Evolutionary conservation across 2,888 invertebrate species (phyloP).

Genomic region (Pandemis heparana): DNA sequence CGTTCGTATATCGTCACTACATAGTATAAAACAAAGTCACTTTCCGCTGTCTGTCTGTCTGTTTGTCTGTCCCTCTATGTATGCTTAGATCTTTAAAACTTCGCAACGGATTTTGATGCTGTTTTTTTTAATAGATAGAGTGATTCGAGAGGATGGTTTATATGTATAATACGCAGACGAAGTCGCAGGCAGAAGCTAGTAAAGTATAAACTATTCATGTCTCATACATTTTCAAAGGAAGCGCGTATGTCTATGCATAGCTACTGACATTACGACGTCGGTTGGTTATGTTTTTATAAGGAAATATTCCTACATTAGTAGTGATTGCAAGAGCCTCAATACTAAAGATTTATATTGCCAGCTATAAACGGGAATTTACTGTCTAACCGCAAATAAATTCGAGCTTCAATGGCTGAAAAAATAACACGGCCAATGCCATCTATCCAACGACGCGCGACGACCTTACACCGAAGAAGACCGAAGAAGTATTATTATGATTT

Average conservation of each 20-base stretch:
- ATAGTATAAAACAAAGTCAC: too few species aligned
- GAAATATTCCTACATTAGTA: conserved; percentile 11
- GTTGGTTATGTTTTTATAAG: conserved; percentile 5
- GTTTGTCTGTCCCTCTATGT: too few species aligned
- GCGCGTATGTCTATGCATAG: conserved; percentile 15
- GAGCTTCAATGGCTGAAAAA: conserved; percentile 59
- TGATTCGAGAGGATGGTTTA: too few species aligned
- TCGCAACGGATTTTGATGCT: too few species aligned
- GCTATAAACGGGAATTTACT: conserved; percentile 72
- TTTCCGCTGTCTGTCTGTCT: too few species aligned
- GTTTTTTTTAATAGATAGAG: too few species aligned
- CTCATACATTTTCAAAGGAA: conserved; percentile 17
- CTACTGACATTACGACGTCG: background rate
- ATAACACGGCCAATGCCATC: conserved; percentile 33
- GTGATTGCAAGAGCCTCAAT: conserved; percentile 39
- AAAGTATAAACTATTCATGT: background rate
- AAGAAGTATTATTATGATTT: conserved; percentile 4
- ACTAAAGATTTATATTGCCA: conserved; percentile 52
- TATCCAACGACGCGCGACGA: background rate
- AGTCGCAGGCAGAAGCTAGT: too few species aligned
- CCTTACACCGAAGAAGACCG: too few species aligned
- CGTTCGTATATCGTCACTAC: too few species aligned
- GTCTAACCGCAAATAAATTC: conserved; percentile 79
- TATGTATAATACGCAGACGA: too few species aligned
- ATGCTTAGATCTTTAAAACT: too few species aligned